Percentiles rank a stretch among this genome's conserved stretches.
phyloP scores from a whole-genome alignment of 2,797 vertebrate genomes.

The Karalla daura region DNA sequence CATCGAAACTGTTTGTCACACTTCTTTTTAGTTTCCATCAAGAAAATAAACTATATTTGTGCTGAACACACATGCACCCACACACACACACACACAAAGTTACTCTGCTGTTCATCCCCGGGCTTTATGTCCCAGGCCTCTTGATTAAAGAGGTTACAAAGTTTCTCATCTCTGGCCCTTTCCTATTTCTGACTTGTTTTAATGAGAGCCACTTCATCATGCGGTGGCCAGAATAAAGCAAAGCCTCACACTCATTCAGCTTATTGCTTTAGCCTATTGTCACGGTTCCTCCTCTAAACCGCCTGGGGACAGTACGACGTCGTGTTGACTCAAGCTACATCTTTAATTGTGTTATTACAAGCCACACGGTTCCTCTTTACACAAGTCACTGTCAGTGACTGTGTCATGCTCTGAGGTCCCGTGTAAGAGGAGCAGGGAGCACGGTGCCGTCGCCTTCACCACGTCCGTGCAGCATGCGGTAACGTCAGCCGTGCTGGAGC shows the following conservation, averaged over 20 bases:
- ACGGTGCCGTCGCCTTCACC: not conserved
- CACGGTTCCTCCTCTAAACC: slow-evolving; percentile 54
- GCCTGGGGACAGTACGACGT: slow-evolving; percentile 40
- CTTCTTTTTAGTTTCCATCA: slow-evolving; percentile 8
- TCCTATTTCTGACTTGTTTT: slow-evolving; percentile 47
- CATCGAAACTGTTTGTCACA: no score
- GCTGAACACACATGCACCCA: slow-evolving; percentile 25
- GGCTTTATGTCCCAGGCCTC: slow-evolving; percentile 41
- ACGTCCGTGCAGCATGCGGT: not conserved
- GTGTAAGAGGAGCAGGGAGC: not conserved
- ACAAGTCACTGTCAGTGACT: slow-evolving; percentile 33
- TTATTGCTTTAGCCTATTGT: slow-evolving; percentile 64
- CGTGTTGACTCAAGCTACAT: slow-evolving; percentile 52
- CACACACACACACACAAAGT: slow-evolving; percentile 22
- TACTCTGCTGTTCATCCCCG: slow-evolving; percentile 26
- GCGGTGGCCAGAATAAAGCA: slow-evolving; percentile 24
- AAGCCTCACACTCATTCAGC: slow-evolving; percentile 48
- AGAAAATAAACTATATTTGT: slow-evolving; percentile 8
- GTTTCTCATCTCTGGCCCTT: slow-evolving; percentile 38
- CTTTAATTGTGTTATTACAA: slow-evolving; percentile 30
- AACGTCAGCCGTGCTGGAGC: not conserved
- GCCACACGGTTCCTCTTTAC: slow-evolving; percentile 51
- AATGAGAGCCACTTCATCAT: slow-evolving; percentile 43
- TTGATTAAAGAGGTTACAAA: slow-evolving; percentile 57
- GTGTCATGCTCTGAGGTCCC: not conserved